Conservation (phyloP, 2,797 vertebrate genomes). For the Eospalax fontanierii region DNA sequence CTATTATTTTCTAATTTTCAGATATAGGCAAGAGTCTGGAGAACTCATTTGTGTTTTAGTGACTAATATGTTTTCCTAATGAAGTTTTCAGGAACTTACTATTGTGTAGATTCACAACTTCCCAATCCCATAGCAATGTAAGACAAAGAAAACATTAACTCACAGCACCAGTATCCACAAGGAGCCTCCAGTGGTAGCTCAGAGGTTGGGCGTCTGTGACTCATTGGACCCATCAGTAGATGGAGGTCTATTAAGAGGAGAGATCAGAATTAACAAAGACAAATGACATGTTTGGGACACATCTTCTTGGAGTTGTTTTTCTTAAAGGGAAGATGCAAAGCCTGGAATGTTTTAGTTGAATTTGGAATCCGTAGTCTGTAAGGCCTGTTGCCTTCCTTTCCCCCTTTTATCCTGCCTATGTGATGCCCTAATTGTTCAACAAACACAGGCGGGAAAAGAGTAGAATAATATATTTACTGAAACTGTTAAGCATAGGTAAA, state of each 20-base stretch:
- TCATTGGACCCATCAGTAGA: neutral
- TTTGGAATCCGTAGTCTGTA: neutral
- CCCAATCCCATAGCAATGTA: neutral
- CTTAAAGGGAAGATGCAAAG: neutral
- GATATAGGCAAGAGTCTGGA: conserved; percentile 1
- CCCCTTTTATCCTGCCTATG: neutral
- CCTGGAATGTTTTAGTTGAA: neutral
- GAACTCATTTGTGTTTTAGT: conserved; percentile 38
- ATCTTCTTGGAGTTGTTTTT: neutral
- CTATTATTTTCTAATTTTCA: conserved; percentile 71
- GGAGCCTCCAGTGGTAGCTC: neutral
- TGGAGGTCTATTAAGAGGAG: neutral
- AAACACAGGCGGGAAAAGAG: neutral
- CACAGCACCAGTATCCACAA: neutral
- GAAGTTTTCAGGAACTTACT: conserved; percentile 55
- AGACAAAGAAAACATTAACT: neutral
- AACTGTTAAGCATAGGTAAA: neutral
- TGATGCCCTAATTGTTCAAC: neutral
- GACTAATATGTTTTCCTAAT: conserved; percentile 40
- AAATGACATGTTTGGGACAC: neutral
- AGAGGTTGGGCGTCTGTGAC: neutral
- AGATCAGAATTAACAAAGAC: neutral
- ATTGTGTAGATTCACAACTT: neutral
- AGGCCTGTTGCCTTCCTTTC: neutral
- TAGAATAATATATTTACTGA: neutral